Percentiles rank a stretch among this genome's conserved stretches.
These are phyloP conservation scores for Amyelois transitella DNA, from an alignment of 1,140 invertebrate genomes.

Conservation along the genomic window DNA sequence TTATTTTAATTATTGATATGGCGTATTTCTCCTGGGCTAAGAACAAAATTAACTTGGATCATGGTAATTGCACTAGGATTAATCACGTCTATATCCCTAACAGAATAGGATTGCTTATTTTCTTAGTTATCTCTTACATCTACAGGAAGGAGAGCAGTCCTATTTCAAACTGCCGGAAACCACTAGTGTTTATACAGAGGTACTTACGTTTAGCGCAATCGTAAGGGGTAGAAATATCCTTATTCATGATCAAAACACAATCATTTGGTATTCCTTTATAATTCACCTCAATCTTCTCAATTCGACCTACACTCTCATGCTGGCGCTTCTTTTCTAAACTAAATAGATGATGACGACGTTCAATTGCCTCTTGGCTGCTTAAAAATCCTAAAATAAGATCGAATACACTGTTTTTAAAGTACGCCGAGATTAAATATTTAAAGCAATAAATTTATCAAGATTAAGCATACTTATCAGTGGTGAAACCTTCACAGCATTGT, in stretches of 20 bases:
- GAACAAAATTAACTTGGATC: too few relatives aligned
- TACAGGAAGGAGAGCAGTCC: too few relatives aligned
- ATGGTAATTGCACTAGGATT: too few relatives aligned
- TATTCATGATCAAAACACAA: constrained; percentile 91
- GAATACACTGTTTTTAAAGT: neutral
- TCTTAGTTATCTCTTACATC: too few relatives aligned
- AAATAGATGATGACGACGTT: constrained; percentile 83
- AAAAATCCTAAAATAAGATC: constrained; percentile 51
- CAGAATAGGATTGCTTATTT: neutral
- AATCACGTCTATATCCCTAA: too few relatives aligned
- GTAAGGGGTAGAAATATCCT: constrained; percentile 91
- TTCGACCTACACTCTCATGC: constrained; percentile 80
- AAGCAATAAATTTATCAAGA: neutral
- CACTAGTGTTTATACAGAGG: neutral
- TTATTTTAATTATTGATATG: too few relatives aligned
- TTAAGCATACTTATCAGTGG: constrained; percentile 17
- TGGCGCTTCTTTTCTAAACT: constrained; percentile 86
- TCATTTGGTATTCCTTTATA: constrained; percentile 85
- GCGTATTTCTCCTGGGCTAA: too few relatives aligned
- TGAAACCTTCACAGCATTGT: constrained; percentile 5
- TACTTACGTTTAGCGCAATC: constrained; percentile 92
- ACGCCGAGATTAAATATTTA: neutral
- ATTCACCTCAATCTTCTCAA: constrained; percentile 94
- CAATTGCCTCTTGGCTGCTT: constrained; percentile 57
- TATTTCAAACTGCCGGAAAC: too few relatives aligned